Base-by-base conservation (phyloP, 1,140 invertebrate species). In the Dinoponera quadriceps region DNA sequence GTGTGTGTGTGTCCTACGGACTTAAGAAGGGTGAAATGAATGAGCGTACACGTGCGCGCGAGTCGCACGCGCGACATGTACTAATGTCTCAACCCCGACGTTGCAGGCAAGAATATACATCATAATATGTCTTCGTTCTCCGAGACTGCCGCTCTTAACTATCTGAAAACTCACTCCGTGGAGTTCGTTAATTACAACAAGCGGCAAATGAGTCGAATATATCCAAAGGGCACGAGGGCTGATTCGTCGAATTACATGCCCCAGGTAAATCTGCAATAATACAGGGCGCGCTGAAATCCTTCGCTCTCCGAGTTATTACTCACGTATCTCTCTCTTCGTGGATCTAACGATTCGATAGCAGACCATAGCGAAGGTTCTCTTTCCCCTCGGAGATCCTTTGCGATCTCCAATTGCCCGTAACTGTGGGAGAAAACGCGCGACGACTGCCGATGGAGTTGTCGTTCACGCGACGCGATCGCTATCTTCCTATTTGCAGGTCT, bases 71-170 rank as follows among this genome's bases (percentile, higher is more conserved):
- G 65, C 65, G 75, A 80, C 75, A 59, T 20, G 75, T 80, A 80
- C 75, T 80, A 80, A 80, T 80, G 75, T 80, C 75, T 29, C 75
- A 55, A 80, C 65, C 65, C 85, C 68, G 71, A 74, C 75, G 81
- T 91, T 92, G 62, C 93, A 97, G 97, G 96, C 73, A 96, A 97
- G 89, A 97, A 97, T 92, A 95, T 97, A 82, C 96, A 97, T 93
- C 96, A 96, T 92, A 96, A 98, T 89, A 98, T 98, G 97, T 98
- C 97, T 22, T 97, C 97, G 3, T 98, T 98, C 94, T 97, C 97
- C 82, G 97, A 98, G 93, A 97, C 95, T 22, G 95, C 96, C 18
- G 97, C 97, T 11, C 93, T 98, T 48, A 96, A 96, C 81, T 96
- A 97, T 88, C 94, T 98, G 33, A 97, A 97, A 92, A 96, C 97